Evolutionary conservation across 2,888 invertebrate genomes (phyloP), one percentile per base, ranked within the genome.

Genomic region (Oxyscelio sp.): DNA sequence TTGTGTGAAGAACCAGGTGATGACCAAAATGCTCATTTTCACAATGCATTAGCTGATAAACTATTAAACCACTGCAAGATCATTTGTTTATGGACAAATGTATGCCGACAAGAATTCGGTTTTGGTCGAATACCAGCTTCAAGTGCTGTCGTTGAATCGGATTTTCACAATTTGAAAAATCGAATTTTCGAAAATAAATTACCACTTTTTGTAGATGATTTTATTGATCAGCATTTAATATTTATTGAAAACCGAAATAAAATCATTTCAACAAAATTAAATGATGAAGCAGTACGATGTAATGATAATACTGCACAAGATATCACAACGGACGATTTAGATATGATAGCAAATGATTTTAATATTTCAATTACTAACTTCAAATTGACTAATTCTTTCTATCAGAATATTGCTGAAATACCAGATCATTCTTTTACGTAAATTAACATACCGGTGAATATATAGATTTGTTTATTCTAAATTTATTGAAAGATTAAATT

Each of bases 91-190:
- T 48, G 63, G 63, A 31, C 63, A 19, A 19, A 13, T 31, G 48
- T 31, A 5, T 31, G 19, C 5, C 43, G 61, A 3, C 31, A 56
- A 5, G 13, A 58, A n/a, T 78, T 83, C 17, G 40, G 31, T 1
- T 83, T 38, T 58, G 77, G 83, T 4, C 31, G 71, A 13, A 15
- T 61, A 15, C 73, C 78, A 15, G 83, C 83, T 1, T 59, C 65
- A 0, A 83, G 78, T 24, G 54, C 77, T 34, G 4, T 66, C 1
- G 78, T 83, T 6, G 66, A 78, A 66, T 65, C 66, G 0, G 83
- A 83, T 15, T 78, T 79, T 17, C 71, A 79, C 13, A 52, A 83
- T 22, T 27, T 79, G 2, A 83, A 83, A 73, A 56, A 24, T 19
- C 24, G 34, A 8, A 11, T 78, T n/a, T 21, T 78, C 0, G 65